Conservation (phyloP, 2,888 invertebrate genomes). For the Ceraclea dissimilis region DNA sequence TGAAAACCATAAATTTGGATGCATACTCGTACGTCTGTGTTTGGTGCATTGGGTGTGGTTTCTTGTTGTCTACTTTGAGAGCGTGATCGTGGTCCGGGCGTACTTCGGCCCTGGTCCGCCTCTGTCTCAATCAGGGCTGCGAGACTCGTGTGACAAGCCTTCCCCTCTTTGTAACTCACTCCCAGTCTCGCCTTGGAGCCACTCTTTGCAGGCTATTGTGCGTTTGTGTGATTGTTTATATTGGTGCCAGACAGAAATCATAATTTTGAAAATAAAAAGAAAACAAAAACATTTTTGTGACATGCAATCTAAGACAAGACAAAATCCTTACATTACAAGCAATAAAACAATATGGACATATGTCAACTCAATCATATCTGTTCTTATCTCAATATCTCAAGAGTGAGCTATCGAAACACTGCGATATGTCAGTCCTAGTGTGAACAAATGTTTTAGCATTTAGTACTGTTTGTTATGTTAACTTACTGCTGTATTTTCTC, state of each 20-base stretch:
- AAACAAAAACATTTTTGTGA: slow-evolving; percentile 3
- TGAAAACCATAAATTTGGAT: neutral
- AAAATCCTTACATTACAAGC: no score
- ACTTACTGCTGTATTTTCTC: no score
- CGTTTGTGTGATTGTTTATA: neutral
- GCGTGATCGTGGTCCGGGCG: slow-evolving; percentile 36
- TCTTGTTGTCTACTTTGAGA: slow-evolving; percentile 12
- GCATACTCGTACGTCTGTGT: slow-evolving; percentile 23
- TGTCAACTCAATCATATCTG: no score
- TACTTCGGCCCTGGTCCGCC: slow-evolving; percentile 47
- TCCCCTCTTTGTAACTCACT: slow-evolving; percentile 11
- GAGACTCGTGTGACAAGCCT: slow-evolving; percentile 19
- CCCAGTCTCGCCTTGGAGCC: slow-evolving; percentile 11
- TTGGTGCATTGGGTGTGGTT: slow-evolving; percentile 16
- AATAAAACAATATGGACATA: no score
- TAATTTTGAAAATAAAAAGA: slow-evolving; percentile 11
- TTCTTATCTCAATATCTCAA: no score
- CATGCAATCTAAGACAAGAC: slow-evolving; percentile 5
- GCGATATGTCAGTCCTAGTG: no score
- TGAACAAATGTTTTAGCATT: no score
- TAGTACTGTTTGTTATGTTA: no score
- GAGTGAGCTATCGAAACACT: no score
- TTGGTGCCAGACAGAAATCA: slow-evolving; percentile 9
- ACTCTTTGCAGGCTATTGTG: neutral
- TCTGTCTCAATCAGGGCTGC: slow-evolving; percentile 46